These are phyloP conservation scores for Gastrophryne carolinensis DNA, from an alignment of 2,797 vertebrate species.

Conservation along the genomic window DNA sequence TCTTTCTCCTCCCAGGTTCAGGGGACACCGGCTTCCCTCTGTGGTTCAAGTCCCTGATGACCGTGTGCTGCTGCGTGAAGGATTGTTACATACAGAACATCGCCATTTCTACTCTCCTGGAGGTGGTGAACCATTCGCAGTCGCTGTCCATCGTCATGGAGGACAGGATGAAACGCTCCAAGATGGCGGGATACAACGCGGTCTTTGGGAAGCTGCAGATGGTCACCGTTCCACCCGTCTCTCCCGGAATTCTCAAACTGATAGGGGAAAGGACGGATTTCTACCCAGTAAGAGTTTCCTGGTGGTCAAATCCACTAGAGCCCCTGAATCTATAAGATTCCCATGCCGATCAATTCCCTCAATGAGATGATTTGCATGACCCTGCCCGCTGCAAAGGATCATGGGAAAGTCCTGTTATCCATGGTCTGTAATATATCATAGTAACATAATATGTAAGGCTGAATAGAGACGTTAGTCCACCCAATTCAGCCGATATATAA, in stretches of 20 bases:
- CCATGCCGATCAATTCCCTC: too few relatives aligned
- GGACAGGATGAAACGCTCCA: conserved; percentile 88
- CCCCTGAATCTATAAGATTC: too few relatives aligned
- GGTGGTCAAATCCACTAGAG: too few relatives aligned
- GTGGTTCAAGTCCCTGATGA: conserved; percentile 93
- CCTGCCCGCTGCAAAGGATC: too few relatives aligned
- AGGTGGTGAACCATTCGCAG: conserved; percentile 93
- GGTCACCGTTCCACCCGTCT: conserved; percentile 89
- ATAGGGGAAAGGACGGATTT: conserved; percentile 88
- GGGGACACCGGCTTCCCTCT: conserved; percentile 71
- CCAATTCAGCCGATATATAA: too few relatives aligned
- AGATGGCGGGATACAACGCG: conserved; percentile 76
- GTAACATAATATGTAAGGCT: too few relatives aligned
- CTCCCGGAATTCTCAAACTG: conserved; percentile 75
- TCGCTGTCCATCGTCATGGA: conserved; percentile 91
- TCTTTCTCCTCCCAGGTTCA: conserved; percentile 60
- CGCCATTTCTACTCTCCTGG: conserved; percentile 86
- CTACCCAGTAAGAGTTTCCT: conserved; percentile 90
- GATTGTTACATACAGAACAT: conserved; percentile 88
- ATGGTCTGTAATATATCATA: too few relatives aligned
- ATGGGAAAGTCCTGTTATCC: too few relatives aligned
- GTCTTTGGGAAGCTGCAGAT: conserved; percentile 89
- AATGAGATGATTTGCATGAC: too few relatives aligned
- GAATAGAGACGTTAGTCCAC: too few relatives aligned
- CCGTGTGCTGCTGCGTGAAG: conserved; percentile 83